Conservation (phyloP, 2,888 invertebrate genomes). For the Sarcophaga carnaria region DNA sequence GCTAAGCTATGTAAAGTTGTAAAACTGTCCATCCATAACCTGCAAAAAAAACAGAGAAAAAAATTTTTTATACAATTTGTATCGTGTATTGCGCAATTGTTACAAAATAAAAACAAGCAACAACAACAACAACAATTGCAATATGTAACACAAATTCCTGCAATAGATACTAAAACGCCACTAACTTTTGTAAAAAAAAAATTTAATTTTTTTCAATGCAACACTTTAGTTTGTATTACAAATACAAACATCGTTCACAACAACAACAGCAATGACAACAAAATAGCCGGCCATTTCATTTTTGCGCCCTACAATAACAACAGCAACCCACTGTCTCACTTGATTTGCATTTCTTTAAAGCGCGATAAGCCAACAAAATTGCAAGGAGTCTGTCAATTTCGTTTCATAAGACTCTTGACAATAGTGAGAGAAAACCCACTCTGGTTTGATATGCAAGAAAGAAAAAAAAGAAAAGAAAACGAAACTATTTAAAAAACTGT, state of each 20-base stretch:
- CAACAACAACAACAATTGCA: slow-evolving; percentile 5
- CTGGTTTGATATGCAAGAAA: background rate
- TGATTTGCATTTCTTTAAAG: background rate
- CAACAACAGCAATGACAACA: background rate
- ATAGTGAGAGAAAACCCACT: background rate
- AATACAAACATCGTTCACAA: background rate
- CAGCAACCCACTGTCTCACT: background rate
- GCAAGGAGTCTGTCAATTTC: background rate
- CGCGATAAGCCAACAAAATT: background rate
- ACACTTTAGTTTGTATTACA: slow-evolving; percentile 10
- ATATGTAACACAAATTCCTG: background rate
- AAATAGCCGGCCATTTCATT: background rate
- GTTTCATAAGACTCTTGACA: background rate
- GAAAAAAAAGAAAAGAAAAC: background rate
- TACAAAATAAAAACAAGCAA: slow-evolving; percentile 40
- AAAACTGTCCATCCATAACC: slow-evolving; percentile 55
- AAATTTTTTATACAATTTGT: background rate
- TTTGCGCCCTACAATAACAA: slow-evolving; percentile 17
- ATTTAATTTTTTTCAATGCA: background rate
- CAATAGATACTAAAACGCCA: slow-evolving; percentile 30
- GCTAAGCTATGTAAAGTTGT: background rate
- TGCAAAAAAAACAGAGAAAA: slow-evolving; percentile 2
- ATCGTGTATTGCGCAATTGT: slow-evolving; percentile 59
- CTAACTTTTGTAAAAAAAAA: slow-evolving; percentile 18
- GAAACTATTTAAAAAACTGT: background rate